Base-by-base conservation (phyloP, 2,797 vertebrate genomes). In the Anomalospiza imberbis region DNA sequence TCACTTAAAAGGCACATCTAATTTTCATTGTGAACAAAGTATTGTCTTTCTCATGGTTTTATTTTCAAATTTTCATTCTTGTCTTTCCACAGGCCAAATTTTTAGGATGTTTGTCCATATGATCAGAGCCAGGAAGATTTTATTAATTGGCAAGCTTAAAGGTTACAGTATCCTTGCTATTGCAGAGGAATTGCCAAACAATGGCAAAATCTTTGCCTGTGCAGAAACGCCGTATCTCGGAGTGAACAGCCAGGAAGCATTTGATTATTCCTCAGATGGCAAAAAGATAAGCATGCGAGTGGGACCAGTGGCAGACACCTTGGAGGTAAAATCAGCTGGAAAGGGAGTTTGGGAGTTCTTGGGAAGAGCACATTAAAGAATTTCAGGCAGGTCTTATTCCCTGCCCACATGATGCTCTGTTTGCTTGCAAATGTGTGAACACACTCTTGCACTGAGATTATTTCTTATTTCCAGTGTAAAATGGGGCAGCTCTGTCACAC, bases 121-220 rank as follows among this genome's bases (percentile, higher is more conserved):
- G 93, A 95, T 94, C 82, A 96, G 95, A 95, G 97, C 98, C 67
- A 98, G 95, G 95, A 97, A 88, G 80, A 95, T 99, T 72, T 96
- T 98, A 24, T 97, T 98, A 86, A 97, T 98, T 21, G 97, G 97
- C 66, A 98, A 97, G 95, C 98, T 98, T 66, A 98, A 98, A 44
- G 97, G 97, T 62, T 98, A 97, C 26, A 97, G 97, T 17, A 97
- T 97, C 47, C 95, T 98, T 89, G 97, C 97, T 57, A 96, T 98
- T 74, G 97, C 97, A 20, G 97, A 98, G 90, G 97, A 95, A n/a
- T 97, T 98, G 78, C 98, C 98, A 47, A 96, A 98, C 9, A 96
- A 98, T 26, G 97, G 98, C 32, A 92, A 92, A 54, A 96, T 98
- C 87, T 50, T 98, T 29, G 93, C 96, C 28, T 98, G 97, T 63